A percentile compares a stretch with the other conserved stretches of the same genome.
Evolutionary conservation across 2,113 vertebrate species (phyloP).

Genomic region (Sinosuthora webbiana): DNA sequence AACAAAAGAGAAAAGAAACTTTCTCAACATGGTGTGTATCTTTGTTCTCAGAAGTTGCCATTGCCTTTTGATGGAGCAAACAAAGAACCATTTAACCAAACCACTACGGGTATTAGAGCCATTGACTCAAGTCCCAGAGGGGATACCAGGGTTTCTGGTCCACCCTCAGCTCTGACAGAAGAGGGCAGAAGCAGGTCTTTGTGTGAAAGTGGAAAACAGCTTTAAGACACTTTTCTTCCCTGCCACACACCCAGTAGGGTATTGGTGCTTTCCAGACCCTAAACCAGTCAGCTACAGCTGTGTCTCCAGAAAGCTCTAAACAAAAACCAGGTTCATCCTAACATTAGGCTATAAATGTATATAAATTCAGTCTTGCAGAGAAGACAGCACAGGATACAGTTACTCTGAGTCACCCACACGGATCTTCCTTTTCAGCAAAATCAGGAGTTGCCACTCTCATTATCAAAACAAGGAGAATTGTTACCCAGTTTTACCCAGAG

Average conservation of each 20-base stretch:
- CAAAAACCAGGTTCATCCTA: not conserved
- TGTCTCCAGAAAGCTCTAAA: not conserved
- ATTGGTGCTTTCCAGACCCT: not conserved
- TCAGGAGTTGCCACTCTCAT: not conserved
- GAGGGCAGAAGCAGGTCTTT: not conserved
- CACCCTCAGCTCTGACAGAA: not conserved
- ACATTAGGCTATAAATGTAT: not conserved
- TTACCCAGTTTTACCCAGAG: not conserved
- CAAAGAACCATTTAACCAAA: constrained; percentile 18
- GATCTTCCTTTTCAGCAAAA: not conserved
- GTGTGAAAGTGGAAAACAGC: not conserved
- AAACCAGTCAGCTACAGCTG: not conserved
- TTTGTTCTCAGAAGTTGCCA: not conserved
- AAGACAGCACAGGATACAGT: not conserved
- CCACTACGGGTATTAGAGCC: not conserved
- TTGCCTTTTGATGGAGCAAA: not conserved
- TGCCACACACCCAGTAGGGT: accelerated
- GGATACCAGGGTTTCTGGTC: not conserved
- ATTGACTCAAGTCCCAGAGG: not conserved
- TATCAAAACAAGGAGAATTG: not conserved
- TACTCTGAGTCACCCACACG: not conserved
- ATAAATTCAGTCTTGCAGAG: not conserved
- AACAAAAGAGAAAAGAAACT: constrained; percentile 48
- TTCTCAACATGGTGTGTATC: constrained; percentile 1
- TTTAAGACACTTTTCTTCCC: not conserved